Evolutionary conservation across 2,888 invertebrate genomes (phyloP).

Genomic region (Mactromeris polynyma): DNA sequence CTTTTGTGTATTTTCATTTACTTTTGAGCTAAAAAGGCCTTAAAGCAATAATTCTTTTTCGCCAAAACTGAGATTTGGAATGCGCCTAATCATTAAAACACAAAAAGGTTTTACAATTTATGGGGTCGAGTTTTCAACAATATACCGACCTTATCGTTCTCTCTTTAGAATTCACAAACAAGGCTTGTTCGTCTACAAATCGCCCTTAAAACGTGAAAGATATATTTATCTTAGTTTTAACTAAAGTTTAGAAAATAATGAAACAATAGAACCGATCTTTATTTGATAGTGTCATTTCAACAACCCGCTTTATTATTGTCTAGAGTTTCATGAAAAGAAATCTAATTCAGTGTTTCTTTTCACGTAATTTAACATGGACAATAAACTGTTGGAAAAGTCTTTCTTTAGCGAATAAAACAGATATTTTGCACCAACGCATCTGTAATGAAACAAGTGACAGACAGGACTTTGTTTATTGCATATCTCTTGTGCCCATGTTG

Average conservation of each 20-base stretch:
- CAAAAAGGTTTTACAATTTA: slow-evolving; percentile 37
- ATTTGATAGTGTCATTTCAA: slow-evolving; percentile 70
- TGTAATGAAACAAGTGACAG: slow-evolving; percentile 34
- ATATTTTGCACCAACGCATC: slow-evolving; percentile 46
- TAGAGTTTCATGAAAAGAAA: slow-evolving; percentile 71
- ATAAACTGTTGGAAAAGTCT: slow-evolving; percentile 57
- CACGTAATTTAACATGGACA: slow-evolving; percentile 69
- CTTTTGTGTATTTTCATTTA: not conserved
- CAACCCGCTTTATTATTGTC: slow-evolving; percentile 70
- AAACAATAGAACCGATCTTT: slow-evolving; percentile 65
- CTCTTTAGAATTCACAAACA: slow-evolving; percentile 27
- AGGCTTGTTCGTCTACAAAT: slow-evolving; percentile 37
- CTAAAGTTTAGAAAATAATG: slow-evolving; percentile 44
- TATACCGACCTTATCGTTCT: slow-evolving; percentile 39
- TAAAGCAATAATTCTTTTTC: slow-evolving; percentile 32
- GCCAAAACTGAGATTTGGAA: not conserved
- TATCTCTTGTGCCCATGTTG: not conserved
- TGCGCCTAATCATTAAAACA: slow-evolving; percentile 21
- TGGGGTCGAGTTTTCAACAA: slow-evolving; percentile 44
- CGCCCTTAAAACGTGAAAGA: slow-evolving; percentile 40
- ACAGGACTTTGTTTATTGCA: not conserved
- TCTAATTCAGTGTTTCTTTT: slow-evolving; percentile 70
- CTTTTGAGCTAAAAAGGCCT: not conserved
- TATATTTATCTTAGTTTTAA: slow-evolving; percentile 64
- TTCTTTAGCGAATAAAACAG: slow-evolving; percentile 60